These are phyloP conservation scores for Myopa tessellatipennis DNA, from an alignment of 2,888 invertebrate genomes.

Conservation along the genomic window DNA sequence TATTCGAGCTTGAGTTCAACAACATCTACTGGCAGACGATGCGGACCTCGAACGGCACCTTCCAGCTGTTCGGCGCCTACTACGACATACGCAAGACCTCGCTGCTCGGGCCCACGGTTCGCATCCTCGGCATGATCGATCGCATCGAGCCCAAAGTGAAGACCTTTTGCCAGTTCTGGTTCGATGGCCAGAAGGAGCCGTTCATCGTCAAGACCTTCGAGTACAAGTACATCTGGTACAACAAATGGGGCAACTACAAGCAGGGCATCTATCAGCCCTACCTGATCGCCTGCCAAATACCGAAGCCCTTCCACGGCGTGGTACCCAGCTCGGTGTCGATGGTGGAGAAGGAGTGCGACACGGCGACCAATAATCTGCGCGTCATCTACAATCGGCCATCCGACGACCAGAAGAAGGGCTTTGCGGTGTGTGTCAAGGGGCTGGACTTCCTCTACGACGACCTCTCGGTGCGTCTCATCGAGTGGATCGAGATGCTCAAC, in stretches of 20 bases:
- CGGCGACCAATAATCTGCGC: conserved; percentile 84
- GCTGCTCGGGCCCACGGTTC: conserved; percentile 83
- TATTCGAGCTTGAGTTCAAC: conserved; percentile 92
- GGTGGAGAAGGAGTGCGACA: conserved; percentile 86
- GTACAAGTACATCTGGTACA: conserved; percentile 94
- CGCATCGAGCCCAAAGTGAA: conserved; percentile 85
- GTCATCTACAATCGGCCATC: conserved; percentile 84
- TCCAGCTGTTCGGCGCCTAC: conserved; percentile 91
- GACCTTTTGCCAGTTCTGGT: conserved; percentile 91
- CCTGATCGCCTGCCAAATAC: conserved; percentile 88
- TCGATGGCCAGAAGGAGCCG: conserved; percentile 84
- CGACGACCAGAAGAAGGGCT: conserved; percentile 75
- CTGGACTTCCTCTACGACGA: conserved; percentile 93
- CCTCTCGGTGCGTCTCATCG: conserved; percentile 86
- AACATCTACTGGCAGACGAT: conserved; percentile 94
- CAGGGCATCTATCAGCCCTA: conserved; percentile 93
- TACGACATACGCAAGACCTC: conserved; percentile 84
- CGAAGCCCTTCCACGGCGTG: conserved; percentile 77
- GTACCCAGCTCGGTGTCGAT: conserved; percentile 87
- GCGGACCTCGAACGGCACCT: conserved; percentile 85
- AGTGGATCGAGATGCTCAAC: conserved; percentile 92
- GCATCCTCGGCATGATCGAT: conserved; percentile 90
- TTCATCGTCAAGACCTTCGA: conserved; percentile 85
- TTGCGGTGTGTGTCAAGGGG: conserved; percentile 94
- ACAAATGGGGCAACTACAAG: conserved; percentile 94